Base-by-base conservation (phyloP, 2,888 invertebrate genomes). In the Synanthedon andrenaeformis region DNA sequence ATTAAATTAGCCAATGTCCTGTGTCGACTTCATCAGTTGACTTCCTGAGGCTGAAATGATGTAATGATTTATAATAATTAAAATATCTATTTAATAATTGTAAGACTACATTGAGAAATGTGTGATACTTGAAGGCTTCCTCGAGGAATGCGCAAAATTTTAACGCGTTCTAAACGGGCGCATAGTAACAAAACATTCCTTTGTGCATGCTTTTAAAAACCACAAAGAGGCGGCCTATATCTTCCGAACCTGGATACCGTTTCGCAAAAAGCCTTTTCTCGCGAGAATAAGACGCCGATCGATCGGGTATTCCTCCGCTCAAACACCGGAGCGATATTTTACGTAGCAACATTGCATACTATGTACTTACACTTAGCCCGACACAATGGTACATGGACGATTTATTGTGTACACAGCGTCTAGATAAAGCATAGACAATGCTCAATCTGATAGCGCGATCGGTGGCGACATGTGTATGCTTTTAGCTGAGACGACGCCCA, bases 401-500 rank as follows among this genome's bases (percentile, higher is more conserved):
- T 85, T 84, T 86, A 86, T 85, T 76, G 81, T 74, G 71, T 79
- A 79, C 80, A 81, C 12, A 13, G 10, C n/a, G 65, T 70, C 63
- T 65, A 72, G 83, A 84, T 83, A 82, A 80, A 74, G 73, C 70
- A 68, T 74, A 82, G 84, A 85, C 86, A 86, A 85, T 83, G 72
- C 80, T 64, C 74, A 76, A 80, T 79, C 79, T 70, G 78, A 79
- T 78, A 71, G 70, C 72, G 71, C 67, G 70, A 72, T 74, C 75
- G 70, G 61, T 59, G 57, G 63, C 63, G 65, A 84, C 86, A 85
- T 72, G 85, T 84, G 84, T 85, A 82, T 84, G 86, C 86, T 85
- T 82, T 85, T 82, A 85, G 78, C 74, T 62, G 69, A 78, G 74
- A 81, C 79, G 80, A 81, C 82, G 81, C 78, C 82, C 82, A 84